Base-by-base conservation (phyloP, 2,888 invertebrate genomes). In the Serripes groenlandicus region DNA sequence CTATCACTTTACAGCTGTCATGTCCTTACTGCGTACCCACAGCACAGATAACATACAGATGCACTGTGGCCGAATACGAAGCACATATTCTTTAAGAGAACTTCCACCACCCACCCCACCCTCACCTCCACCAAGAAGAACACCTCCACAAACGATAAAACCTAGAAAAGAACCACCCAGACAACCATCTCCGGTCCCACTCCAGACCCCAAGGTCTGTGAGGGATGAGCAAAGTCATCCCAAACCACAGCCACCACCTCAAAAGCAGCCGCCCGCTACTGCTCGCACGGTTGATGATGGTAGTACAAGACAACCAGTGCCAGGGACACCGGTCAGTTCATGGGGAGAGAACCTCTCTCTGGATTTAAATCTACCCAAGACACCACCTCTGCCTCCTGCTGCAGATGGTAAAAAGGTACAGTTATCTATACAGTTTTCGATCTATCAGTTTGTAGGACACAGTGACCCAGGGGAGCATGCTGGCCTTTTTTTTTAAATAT, bases 51-150 rank as follows among this genome's bases (percentile, higher is more conserved):
- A 91, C 74, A 86, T 91, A 5, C 89, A 91, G 88, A 93, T 93
- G 93, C 93, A 93, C 84, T 93, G 93, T 89, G 93, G 93, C 54
- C 81, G 92, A 34, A 88, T 93, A 78, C 87, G 92, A 11, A 90
- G 87, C 75, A 90, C 78, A 30, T 92, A 91, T 75, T 87, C 91
- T 3, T 73, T 92, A n/a, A 74, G 86, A 52, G 92, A 88, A 72
- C 66, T 89, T 49, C 73, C 86, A 18, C 81, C 87, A 15, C 80
- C 87, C 4, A 84, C 75, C 54, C 80, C 84, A 18, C 79, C 75
- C 30, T 75, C 84, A 9, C 86, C 88, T 1, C 62, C 76, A 23
- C n/a, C n/a, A n/a, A n/a, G n/a, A n/a, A 54, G 71, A 1, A 77
- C 83, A 23, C 80, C 86, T 7, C 85, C 80, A 15, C 56, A 28